Base-by-base conservation (phyloP, 2,888 invertebrate species). In the Scaptomyza tumidula region DNA sequence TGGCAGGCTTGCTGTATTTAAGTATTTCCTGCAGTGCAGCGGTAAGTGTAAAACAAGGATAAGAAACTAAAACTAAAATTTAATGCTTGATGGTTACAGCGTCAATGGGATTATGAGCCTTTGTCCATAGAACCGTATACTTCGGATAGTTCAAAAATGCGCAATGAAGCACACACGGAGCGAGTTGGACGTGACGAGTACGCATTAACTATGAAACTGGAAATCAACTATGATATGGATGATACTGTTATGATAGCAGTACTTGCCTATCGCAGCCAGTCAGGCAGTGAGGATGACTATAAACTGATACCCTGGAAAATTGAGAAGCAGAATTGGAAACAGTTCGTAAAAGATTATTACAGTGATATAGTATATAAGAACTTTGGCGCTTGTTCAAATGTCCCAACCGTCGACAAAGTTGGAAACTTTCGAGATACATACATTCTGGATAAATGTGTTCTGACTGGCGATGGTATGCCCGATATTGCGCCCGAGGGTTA, bases 241-340 rank as follows among this genome's bases (percentile, higher is more conserved):
- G 82, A 78, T 0, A 16, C 41, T 0, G 70, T 75, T 6, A 50
- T 37, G 50, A 75, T 46, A 0, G 62, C 61, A 6, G 39, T 6
- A 6, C 2, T 1, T 0, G 52, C 43, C 6, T 69, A 27, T 43
- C 73, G 83, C 11, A 83, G 83, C 31, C 4, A 37, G 0, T 44
- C 80, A 0, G 83, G 83, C 6, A 48, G 39, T 5, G 86, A 78
- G 10, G 57, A 70, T 0, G 86, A 86, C 16, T 83, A 78, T 27
- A 59, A 43, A 6, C 7, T 44, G 10, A 7, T 71, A 11, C 83
- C 83, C 0, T 80, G 64, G 24, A 4, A 1, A 0, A 41, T 83
- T 3, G 54, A 46, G 0, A 61, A 57, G 13, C 68, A 85, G 19
- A 0, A 13, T 0, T 67, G 19, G 7, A 0, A 1, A 0, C 16